Evolutionary conservation across 1,140 invertebrate species (phyloP).

Genomic region (Leptinotarsa lineolata): DNA sequence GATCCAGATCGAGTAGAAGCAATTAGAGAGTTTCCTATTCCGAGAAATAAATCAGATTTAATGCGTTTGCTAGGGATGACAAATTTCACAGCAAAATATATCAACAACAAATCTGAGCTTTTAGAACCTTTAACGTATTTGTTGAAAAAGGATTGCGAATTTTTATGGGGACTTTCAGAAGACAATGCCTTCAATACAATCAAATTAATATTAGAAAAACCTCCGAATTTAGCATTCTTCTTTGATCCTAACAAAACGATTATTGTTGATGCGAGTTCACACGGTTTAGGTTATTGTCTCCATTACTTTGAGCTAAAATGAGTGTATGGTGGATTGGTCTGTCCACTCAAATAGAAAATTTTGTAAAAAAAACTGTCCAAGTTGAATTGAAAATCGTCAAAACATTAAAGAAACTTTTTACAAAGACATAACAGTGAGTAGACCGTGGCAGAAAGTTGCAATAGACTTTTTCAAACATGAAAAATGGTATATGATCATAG

Average conservation of each 20-base stretch:
- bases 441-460: too few relatives aligned
- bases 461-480: too few relatives aligned
- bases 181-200: not conserved
- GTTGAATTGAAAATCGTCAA: too few relatives aligned
- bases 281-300: constrained; percentile 24
- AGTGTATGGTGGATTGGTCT: not conserved
- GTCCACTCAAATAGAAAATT: not conserved
- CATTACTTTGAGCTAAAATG: too few relatives aligned
- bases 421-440: too few relatives aligned
- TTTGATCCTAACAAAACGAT: constrained; percentile 12
- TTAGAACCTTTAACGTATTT: not conserved
- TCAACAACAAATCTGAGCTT: not conserved
- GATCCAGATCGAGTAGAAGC: not conserved
- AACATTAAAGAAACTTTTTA: too few relatives aligned
- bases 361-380: too few relatives aligned
- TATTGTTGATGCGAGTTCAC: constrained; percentile 13
- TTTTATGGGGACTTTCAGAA: not conserved
- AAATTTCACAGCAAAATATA: not conserved
- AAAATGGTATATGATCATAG: too few relatives aligned
- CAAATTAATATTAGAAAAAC: not conserved
- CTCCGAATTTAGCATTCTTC: not conserved
- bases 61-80: not conserved
- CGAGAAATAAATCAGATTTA: not conserved
- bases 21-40: not conserved
- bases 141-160: not conserved